Conservation (phyloP, 2,113 vertebrate species). For the Collichthys lucidus region DNA sequence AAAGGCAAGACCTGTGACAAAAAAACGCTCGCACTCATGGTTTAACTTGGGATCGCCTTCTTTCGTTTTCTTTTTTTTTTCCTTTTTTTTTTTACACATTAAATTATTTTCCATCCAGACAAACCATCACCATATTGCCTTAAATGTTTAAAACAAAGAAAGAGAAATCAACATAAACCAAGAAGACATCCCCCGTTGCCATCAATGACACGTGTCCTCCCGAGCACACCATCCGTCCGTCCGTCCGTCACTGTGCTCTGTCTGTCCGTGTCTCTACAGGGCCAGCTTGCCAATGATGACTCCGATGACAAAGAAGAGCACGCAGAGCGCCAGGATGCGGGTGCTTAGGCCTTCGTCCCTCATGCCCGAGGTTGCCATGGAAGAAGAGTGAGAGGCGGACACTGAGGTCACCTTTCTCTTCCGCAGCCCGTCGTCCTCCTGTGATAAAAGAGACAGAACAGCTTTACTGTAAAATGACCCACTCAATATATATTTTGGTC, state of each 20-base stretch:
- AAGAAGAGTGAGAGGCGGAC: constrained; percentile 72
- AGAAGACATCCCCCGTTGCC: constrained; percentile 63
- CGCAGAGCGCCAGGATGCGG: constrained; percentile 90
- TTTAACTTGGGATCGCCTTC: constrained; percentile 57
- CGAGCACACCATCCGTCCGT: constrained; percentile 56
- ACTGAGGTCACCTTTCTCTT: constrained; percentile 87
- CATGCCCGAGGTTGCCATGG: constrained; percentile 76
- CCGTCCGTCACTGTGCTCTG: constrained; percentile 65
- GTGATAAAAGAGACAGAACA: neutral
- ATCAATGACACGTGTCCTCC: constrained; percentile 52
- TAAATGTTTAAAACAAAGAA: constrained; percentile 56
- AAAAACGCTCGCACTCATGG: constrained; percentile 49
- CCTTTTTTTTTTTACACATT: constrained; percentile 60
- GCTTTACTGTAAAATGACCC: too few relatives aligned
- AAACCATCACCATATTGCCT: constrained; percentile 71
- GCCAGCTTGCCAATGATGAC: constrained; percentile 95
- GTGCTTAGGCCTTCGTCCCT: constrained; percentile 91
- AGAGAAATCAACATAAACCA: constrained; percentile 70
- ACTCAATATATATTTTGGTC: too few relatives aligned
- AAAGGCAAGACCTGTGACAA: constrained; percentile 67
- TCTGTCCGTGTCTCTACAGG: constrained; percentile 88
- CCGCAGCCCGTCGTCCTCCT: constrained; percentile 94
- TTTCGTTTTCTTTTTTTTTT: constrained; percentile 58
- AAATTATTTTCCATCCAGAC: constrained; percentile 63
- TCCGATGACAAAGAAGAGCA: constrained; percentile 95